Base-by-base conservation (phyloP, 2,797 vertebrate species). In the Gymnodraco acuticeps region DNA sequence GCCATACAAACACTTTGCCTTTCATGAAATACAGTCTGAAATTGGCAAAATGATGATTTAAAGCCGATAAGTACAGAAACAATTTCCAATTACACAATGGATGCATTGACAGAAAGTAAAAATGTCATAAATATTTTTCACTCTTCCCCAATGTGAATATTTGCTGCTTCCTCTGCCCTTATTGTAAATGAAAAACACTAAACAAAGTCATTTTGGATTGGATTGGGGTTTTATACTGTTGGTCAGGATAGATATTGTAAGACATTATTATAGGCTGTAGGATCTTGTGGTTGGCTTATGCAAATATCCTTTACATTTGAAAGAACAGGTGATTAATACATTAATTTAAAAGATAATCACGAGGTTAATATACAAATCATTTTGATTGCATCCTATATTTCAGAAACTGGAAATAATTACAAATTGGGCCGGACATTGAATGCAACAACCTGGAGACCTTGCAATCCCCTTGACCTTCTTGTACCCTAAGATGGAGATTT, bases 401-500 rank as follows among this genome's bases (percentile, higher is more conserved):
- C 3, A 11, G 14, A 68, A 52, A 47, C 31, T 10, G 12, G 14
- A 48, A 70, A 19, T 1, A 41, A 19, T 1, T 3, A 33, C 2
- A 5, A 42, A 17, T 19, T 0, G 0, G 0, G 27, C 1, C 14
- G 46, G 1, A 1, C 12, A 38, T 31, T 41, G 2, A 1, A 43
- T 59, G 6, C 2, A 66, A 12, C 73, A 61, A 84, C 66, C 72
- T 80, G 50, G 45, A 78, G 83, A 84, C 88, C 78, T 86, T 83
- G 64, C 42, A 43, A 48, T 85, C 75, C 82, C 88, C 85, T 91
- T 93, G 90, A 92, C 90, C 86, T 73, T 50, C 58, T 31, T 79
- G 41, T 55, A 54, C 46, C 80, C 80, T 61, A 51, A 66, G 68
- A 84, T 81, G 67, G 66, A 84, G 68, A 85, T 76, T 79, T 74